Conservation (phyloP, 2,888 invertebrate genomes). For the Brachycybe producta region DNA sequence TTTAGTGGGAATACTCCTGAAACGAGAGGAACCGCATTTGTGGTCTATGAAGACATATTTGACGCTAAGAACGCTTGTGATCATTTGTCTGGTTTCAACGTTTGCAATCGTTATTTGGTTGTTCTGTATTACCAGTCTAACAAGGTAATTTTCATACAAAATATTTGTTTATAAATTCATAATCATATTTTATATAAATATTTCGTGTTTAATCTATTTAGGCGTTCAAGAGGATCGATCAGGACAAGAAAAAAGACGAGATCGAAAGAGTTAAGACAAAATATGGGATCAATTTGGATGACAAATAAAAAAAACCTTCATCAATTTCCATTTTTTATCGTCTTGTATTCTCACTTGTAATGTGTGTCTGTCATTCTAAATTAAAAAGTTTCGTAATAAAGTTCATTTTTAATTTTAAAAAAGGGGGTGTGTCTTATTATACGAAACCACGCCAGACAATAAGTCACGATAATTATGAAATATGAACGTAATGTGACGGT, state of each 20-base stretch:
- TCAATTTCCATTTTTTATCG: background rate
- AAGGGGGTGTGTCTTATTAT: no score
- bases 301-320: constrained; percentile 7
- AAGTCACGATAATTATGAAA: no score
- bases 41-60: constrained; percentile 99
- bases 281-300: constrained; percentile 55
- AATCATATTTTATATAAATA: constrained; percentile 8
- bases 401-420: no score
- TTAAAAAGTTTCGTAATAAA: no score
- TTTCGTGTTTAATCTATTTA: constrained; percentile 24
- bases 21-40: constrained; percentile 96
- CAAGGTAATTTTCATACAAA: constrained; percentile 33
- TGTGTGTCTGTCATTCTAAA: background rate
- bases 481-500: no score
- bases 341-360: background rate
- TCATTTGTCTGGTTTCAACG: constrained; percentile 96
- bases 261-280: constrained; percentile 89
- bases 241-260: constrained; percentile 91
- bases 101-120: constrained; percentile 96
- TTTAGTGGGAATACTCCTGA: constrained; percentile 90
- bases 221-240: constrained; percentile 88
- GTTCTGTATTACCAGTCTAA: constrained; percentile 84
- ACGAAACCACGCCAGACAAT: no score
- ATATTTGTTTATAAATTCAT: background rate
- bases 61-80: constrained; percentile 99